Evolutionary conservation across 2,888 invertebrate species (phyloP), one percentile per base, ranked within the genome.

Genomic region (Gandaritis pyraliata): DNA sequence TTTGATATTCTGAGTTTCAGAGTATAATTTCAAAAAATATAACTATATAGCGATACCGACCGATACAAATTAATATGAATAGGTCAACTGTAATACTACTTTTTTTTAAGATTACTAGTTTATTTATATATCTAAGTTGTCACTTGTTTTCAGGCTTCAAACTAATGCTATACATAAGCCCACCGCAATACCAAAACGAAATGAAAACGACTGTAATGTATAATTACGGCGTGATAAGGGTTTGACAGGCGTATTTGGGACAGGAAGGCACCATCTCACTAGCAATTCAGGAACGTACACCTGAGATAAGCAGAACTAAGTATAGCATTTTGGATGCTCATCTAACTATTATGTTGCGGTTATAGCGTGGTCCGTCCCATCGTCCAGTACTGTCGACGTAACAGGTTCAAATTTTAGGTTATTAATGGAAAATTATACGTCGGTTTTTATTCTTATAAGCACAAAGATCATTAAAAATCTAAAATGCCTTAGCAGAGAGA

Each of bases 191-290:
- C 77, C 75, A 71, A 70, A 78, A 79, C 81, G 75, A 84, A 90
- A 89, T 87, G 86, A 88, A 87, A 86, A 82, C 83, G 80, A 78
- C 83, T 81, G 87, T 88, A 89, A 88, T 90, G 87, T 89, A 90
- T 90, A 90, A 90, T 90, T 91, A 89, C 80, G 82, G 72, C 72
- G 80, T 90, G 90, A 91, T 85, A 84, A 85, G 90, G 90, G 90
- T 91, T 85, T 83, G 90, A 91, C 90, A 90, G 87, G 82, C 77
- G 88, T 87, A 87, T 89, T 88, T 83, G 83, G 87, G 83, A 82
- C 85, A 84, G 83, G 86, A 84, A 84, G 76, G 80, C 80, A 75
- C 75, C 77, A 81, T 82, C 82, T 81, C 80, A 74, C 77, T 79
- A 78, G 78, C 83, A 82, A 82, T 85, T 86, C 78, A 65, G 76